Conservation (phyloP, 2,113 vertebrate genomes). For the Sceloporus tristichus region DNA sequence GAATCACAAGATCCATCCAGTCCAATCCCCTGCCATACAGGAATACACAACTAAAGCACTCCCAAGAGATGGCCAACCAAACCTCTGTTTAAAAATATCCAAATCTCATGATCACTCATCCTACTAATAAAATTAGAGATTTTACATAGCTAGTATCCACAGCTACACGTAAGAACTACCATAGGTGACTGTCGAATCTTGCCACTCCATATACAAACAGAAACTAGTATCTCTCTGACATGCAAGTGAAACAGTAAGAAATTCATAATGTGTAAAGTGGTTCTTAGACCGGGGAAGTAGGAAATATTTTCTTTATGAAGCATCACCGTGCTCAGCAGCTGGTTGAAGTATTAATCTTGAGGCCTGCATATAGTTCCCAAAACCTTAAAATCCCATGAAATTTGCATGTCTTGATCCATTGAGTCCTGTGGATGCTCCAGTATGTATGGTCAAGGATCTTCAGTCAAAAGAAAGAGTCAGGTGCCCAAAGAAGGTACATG, state of each 20-base stretch:
- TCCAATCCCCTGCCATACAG: neutral
- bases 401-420: neutral
- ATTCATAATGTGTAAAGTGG: neutral
- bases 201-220: neutral
- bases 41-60: too few relatives aligned
- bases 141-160: neutral
- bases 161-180: neutral
- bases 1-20: too few relatives aligned
- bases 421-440: neutral
- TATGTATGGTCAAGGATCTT: neutral
- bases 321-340: neutral
- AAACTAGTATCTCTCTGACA: neutral
- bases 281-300: neutral
- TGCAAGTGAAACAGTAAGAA: neutral
- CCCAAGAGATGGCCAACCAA: too few relatives aligned
- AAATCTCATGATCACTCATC: too few relatives aligned
- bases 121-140: too few relatives aligned
- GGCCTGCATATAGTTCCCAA: neutral
- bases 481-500: too few relatives aligned
- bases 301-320: neutral
- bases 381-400: neutral
- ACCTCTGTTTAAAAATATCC: too few relatives aligned
- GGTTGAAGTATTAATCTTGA: neutral
- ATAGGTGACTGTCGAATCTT: neutral
- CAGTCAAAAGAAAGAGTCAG: neutral